Base-by-base conservation (phyloP, 1,140 invertebrate species). In the Pseudoatta argentina region DNA sequence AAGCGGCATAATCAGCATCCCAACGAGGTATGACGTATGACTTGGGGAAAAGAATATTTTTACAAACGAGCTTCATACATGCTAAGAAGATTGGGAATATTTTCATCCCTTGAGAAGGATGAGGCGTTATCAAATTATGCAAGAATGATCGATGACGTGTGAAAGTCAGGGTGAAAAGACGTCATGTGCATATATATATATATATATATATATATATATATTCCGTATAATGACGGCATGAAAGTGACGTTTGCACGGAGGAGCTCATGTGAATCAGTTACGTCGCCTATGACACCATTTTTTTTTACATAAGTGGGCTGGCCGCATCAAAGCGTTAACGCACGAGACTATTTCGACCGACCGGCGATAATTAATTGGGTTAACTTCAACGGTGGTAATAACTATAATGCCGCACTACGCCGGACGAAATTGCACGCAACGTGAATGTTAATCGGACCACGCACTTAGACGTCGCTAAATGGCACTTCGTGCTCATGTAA, bases 321-420 rank as follows among this genome's bases (percentile, higher is more conserved):
- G 61, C 79, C 79, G 55, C 79, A 83, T 83, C 79, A 83, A 83
- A 83, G 69, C 69, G 59, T 83, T 83, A 83, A 83, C 69, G 79
- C 79, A 34, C 55, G 55, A 83, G 79, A 83, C 79, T 83, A 83
- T 83, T 83, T 83, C 79, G 69, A 75, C 79, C 79, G 79, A 83
- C 69, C 79, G 79, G 39, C 79, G 79, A 83, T 73, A 69, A 83
- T 55, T 83, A 83, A 83, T 83, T 83, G 79, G 79, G 79, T 83
- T 83, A 83, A 83, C 79, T 83, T 83, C 69, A 75, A 55, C 39
- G 79, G 73, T 57, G 55, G 69, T 75, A 83, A 83, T 83, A 83
- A 83, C 79, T 83, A 39, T 83, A 83, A 83, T 83, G 69, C 39
- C 67, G 18, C 66, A 12, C 30, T 21, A 67, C 34, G 66, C 18